Percentiles rank a stretch among this genome's conserved stretches.
Evolutionary conservation across 1,140 invertebrate species (phyloP).

Genomic region (Nasonia vitripennis): DNA sequence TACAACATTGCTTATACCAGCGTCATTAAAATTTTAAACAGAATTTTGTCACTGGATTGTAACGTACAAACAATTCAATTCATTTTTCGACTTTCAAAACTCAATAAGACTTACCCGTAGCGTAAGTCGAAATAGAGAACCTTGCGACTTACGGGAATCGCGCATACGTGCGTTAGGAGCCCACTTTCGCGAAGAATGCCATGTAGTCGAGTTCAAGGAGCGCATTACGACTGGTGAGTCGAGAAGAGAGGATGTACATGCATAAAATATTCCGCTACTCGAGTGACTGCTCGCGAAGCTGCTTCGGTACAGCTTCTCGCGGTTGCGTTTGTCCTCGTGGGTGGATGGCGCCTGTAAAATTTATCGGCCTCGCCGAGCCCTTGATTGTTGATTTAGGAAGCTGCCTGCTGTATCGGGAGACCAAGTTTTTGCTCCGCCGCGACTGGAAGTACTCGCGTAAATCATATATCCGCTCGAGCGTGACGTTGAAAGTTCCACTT

Average conservation of each 20-base stretch:
- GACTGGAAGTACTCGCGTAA: background rate
- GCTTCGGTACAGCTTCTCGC: background rate
- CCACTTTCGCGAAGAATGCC: background rate
- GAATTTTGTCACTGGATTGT: background rate
- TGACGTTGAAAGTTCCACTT: conserved; percentile 1
- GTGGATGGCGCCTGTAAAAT: conserved; percentile 27
- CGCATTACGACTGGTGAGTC: conserved; percentile 17
- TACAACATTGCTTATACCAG: too few species aligned
- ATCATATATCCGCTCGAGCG: conserved; percentile 27
- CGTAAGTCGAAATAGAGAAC: background rate
- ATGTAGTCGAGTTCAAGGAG: conserved; percentile 17
- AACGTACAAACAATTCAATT: background rate
- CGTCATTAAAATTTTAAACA: too few species aligned
- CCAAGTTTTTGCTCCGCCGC: background rate
- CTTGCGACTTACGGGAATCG: background rate
- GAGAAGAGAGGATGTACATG: conserved; percentile 17
- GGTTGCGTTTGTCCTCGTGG: background rate
- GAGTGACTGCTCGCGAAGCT: background rate
- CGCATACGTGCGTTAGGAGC: background rate
- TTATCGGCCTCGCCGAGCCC: conserved; percentile 40
- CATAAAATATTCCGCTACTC: conserved; percentile 29
- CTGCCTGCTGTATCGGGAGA: background rate
- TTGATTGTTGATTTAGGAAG: conserved; percentile 50
- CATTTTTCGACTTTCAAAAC: background rate
- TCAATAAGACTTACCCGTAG: background rate